Evolutionary conservation across 2,113 vertebrate genomes (phyloP), one percentile per base, ranked within the genome.

Genomic region (Morone saxatilis): DNA sequence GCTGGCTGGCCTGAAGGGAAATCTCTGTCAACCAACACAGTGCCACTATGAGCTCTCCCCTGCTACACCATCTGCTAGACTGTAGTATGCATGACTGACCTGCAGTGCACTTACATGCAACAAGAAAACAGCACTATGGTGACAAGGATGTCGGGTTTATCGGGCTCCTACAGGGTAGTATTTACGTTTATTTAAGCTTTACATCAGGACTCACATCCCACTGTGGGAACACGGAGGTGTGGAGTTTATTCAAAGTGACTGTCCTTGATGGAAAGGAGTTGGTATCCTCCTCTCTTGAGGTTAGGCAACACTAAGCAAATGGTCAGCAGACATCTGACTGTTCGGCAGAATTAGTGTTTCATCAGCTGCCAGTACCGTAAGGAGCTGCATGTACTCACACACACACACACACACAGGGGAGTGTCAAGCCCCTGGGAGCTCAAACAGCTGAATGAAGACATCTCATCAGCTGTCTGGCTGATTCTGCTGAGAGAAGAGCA

Each of bases 341-440:
- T 91, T 92, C 86, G 83, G 92, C 89, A 84, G 54, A 88, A 90
- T 86, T 77, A 62, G 62, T 87, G 91, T 92, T 92, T 90, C 86
- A 93, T 93, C 91, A 92, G 89, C 93, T 92, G 92, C 67, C 66
- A 53, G 53, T 60, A 83, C 47, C 81, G 84, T 89, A 36, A 86
- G 54, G 41, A 81, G 36, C 75, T 38, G 38, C 25, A 75, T 36
- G 61, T 61, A 76, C 78, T 83, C 80, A 61, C 70, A 72, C 59
- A 48, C 25, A 68, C 76, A 71, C 57, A 43, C 80, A 53, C 67
- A 71, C 60, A 50, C n/a, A 70, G 36, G 51, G 41, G 78, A 78
- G 91, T 80, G 84, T 79, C 77, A 71, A 22, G 59, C 83, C 81
- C 78, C 19, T 65, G 69, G 67, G 87, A 89, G 47, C 60, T 84